Evolutionary conservation across 1,140 invertebrate genomes (phyloP).

Genomic region (Tetragonula clypearis): DNA sequence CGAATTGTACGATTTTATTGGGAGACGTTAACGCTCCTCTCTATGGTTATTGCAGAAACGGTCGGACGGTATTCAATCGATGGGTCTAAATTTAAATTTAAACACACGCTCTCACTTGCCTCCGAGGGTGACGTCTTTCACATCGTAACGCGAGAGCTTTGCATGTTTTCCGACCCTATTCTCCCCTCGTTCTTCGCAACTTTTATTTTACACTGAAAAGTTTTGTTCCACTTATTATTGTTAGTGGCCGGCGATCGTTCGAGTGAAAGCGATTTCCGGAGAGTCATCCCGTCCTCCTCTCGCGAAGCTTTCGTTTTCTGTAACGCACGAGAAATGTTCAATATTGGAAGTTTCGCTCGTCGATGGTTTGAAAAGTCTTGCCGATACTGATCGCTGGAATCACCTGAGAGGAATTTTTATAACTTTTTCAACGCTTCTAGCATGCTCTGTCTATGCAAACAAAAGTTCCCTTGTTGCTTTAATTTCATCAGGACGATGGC

Average conservation of each 20-base stretch:
- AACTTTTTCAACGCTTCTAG: background rate
- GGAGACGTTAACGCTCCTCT: background rate
- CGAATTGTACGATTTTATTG: background rate
- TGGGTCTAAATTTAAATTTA: slow-evolving; percentile 59
- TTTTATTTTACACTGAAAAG: background rate
- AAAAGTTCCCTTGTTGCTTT: background rate
- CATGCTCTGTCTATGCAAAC: background rate
- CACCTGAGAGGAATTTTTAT: background rate
- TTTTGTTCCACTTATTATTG: slow-evolving; percentile 1
- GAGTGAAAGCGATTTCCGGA: slow-evolving; percentile 1
- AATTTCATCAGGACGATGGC: background rate
- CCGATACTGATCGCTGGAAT: background rate
- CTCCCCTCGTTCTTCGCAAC: background rate
- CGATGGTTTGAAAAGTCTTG: no score
- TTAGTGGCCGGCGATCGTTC: background rate
- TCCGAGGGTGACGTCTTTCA: slow-evolving; percentile 8
- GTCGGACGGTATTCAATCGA: slow-evolving; percentile 41
- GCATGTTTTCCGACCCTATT: background rate
- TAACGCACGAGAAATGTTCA: background rate
- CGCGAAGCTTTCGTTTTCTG: background rate
- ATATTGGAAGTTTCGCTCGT: background rate
- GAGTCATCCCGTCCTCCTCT: background rate
- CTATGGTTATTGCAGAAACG: slow-evolving; percentile 18
- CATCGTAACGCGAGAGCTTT: background rate
- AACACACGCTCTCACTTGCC: background rate